phyloP scores from a whole-genome alignment of 1,140 invertebrate genomes.

The Pentalonia nigronervosa region DNA sequence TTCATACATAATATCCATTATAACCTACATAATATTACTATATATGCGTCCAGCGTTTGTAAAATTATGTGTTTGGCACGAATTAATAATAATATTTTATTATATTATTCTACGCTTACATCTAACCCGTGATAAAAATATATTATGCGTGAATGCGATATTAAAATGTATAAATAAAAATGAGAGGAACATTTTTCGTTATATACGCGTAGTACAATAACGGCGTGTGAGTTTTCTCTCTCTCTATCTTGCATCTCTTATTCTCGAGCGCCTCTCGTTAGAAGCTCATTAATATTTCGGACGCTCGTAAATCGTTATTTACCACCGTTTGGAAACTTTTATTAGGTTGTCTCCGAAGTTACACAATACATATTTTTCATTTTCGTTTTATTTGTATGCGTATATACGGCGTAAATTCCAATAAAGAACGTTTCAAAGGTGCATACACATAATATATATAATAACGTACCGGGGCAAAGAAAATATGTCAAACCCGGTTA shows the following conservation, averaged over 20 bases:
- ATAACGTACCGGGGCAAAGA: neutral
- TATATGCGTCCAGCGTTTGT: neutral
- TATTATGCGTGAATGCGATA: neutral
- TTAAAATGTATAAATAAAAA: conserved; percentile 4
- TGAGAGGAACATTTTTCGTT: neutral
- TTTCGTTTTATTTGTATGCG: neutral
- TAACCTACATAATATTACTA: neutral
- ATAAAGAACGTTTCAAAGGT: conserved; percentile 2
- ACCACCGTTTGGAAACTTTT: conserved; percentile 26
- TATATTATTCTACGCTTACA: neutral
- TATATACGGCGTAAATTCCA: conserved; percentile 6
- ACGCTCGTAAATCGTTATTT: conserved; percentile 39
- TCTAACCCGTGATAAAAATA: neutral
- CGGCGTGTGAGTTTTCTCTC: neutral
- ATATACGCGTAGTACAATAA: neutral
- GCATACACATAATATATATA: neutral
- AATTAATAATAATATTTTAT: neutral
- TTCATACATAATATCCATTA: neutral
- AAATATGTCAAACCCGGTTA: conserved; percentile 50
- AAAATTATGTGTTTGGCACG: neutral
- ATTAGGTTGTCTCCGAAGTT: conserved; percentile 47
- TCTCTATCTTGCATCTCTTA: neutral
- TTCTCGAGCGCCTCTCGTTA: neutral
- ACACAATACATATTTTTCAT: neutral
- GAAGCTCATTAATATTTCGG: conserved; percentile 53